Evolutionary conservation across 2,113 vertebrate species (phyloP).

Genomic region (Neogale vison): DNA sequence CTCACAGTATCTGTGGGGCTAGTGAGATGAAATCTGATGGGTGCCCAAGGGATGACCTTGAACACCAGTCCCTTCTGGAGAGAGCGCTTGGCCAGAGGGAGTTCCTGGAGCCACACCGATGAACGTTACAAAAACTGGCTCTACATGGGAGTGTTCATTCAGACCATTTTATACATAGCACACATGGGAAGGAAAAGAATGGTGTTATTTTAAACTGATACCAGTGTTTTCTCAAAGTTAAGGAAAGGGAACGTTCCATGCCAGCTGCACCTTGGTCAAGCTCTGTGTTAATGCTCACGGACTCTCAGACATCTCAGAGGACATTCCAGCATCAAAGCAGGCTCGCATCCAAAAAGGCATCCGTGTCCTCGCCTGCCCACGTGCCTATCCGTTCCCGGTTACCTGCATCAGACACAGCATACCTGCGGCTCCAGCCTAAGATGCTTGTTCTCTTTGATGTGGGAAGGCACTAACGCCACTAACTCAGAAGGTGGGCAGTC

Average conservation of each 20-base stretch:
- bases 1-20: neutral
- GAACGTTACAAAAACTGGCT: neutral
- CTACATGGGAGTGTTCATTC: neutral
- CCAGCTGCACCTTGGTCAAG: neutral
- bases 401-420: neutral
- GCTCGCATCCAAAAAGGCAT: neutral
- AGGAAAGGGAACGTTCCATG: neutral
- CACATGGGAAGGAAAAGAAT: neutral
- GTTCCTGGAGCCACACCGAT: neutral
- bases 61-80: neutral
- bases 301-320: neutral
- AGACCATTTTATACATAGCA: neutral
- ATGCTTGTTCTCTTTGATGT: neutral
- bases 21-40: neutral
- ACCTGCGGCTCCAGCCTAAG: neutral
- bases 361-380: rapidly evolving
- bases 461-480: neutral
- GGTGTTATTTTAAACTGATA: neutral
- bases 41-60: neutral
- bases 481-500: neutral
- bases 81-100: neutral
- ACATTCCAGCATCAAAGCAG: neutral
- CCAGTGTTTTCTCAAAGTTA: neutral
- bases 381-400: neutral
- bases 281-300: neutral